phyloP scores from a whole-genome alignment of 2,113 vertebrate species.

The Pholis gunnellus region DNA sequence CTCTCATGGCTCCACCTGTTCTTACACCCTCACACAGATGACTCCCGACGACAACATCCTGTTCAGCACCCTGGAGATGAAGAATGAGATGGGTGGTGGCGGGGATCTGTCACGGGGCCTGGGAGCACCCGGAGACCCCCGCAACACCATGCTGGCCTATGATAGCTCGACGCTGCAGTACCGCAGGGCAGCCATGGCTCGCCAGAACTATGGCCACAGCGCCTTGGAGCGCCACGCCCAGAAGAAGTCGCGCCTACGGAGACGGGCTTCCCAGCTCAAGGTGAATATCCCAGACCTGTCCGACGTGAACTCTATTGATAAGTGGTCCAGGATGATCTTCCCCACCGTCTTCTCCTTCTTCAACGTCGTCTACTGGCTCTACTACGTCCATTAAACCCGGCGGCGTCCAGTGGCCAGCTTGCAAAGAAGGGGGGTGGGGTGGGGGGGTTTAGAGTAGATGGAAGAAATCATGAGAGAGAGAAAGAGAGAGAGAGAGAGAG shows the following conservation, averaged over 20 bases:
- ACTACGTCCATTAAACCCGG: conserved; percentile 96
- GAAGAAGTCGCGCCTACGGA: conserved; percentile 97
- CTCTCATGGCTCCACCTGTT: conserved; percentile 73
- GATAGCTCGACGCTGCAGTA: conserved; percentile 97
- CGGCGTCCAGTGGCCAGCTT: conserved; percentile 59
- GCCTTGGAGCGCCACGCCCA: conserved; percentile 97
- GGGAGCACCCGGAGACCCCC: conserved; percentile 88
- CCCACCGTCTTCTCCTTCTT: conserved; percentile 99
- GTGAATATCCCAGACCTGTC: conserved; percentile 99
- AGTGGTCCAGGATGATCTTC: conserved; percentile 99
- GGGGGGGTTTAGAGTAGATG: conserved; percentile 70
- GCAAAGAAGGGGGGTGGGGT: conserved; percentile 51
- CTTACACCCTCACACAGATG: conserved; percentile 87
- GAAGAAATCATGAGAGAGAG: conserved; percentile 35
- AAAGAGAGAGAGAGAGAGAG: conserved; percentile 70
- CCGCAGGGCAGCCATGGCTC: conserved; percentile 93
- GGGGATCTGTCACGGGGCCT: conserved; percentile 95
- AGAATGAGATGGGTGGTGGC: conserved; percentile 97
- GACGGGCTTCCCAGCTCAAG: conserved; percentile 97
- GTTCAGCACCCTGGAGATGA: conserved; percentile 97
- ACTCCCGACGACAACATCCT: conserved; percentile 98
- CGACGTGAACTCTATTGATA: conserved; percentile 99
- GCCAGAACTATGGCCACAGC: conserved; percentile 96
- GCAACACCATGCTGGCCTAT: conserved; percentile 96
- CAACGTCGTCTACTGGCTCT: conserved; percentile 99